Evolutionary conservation across 64 coral and sea anemone species (phyloP), one percentile per base, ranked within the genome.

Genomic region (Cladopsammia gracilis): DNA sequence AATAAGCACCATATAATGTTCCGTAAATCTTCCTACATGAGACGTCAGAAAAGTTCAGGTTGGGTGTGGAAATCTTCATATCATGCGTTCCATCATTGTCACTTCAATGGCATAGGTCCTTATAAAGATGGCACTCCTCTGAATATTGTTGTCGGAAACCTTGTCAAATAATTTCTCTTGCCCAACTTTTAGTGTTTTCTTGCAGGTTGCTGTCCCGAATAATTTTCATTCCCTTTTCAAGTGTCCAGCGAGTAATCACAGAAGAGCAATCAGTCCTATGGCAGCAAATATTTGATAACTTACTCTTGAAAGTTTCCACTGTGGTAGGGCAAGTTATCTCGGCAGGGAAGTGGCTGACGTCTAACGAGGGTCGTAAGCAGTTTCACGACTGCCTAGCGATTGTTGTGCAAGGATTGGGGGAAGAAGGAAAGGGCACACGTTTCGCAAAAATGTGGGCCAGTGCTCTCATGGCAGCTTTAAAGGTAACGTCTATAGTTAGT

Each of bases 151-250:
- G 66, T 24, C 66, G n/a, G 23, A 69, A 69, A 69, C 66, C 66
- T 25, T 64, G 18, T 64, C 13, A 69, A 69, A 69, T 69, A 69
- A 25, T 69, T 69, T 69, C 66, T 69, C n/a, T 69, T 34, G 66
- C 26, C 66, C 16, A 73, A 48, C 48, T 43, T 43, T 47, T 70
- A 70, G 25, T 25, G 10, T 43, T 70, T 70, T 70, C 23, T 70
- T 23, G 66, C 24, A 81, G 77, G 53, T 26, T 81, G 77, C 77
- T 58, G 52, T 54, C 77, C 51, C 52, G 77, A 54, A 60, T 81
- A 81, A 81, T 81, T 58, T 81, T 81, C 58, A 81, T 81, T 60
- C n/a, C 77, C 20, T 81, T 81, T 42, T 23, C n/a, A 80, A 80
- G 34, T 25, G 52, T 58, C n/a, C 19, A 58, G 51, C 50, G 77